Evolutionary conservation across 2,797 vertebrate species (phyloP).

Genomic region (Poeciliopsis infans): DNA sequence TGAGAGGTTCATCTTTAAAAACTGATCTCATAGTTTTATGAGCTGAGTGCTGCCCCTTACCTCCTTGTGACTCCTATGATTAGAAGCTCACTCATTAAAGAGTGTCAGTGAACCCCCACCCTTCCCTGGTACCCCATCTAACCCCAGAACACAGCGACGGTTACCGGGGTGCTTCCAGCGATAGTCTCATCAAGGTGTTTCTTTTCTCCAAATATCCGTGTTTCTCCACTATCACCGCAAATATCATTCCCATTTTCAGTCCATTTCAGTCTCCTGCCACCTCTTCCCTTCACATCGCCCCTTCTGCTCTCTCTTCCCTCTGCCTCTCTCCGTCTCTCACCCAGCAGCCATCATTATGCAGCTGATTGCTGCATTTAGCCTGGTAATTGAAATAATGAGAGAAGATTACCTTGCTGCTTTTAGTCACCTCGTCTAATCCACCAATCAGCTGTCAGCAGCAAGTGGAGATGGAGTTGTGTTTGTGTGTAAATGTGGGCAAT

Average conservation of each 20-base stretch:
- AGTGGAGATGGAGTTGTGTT: constrained; percentile 37
- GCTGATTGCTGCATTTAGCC: constrained; percentile 74
- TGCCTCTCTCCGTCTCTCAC: constrained; percentile 31
- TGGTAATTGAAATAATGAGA: constrained; percentile 78
- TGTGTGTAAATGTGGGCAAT: constrained; percentile 33
- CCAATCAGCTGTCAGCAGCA: constrained; percentile 74
- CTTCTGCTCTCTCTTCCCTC: background rate
- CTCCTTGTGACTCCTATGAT: background rate
- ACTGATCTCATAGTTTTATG: background rate
- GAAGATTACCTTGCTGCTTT: constrained; percentile 71
- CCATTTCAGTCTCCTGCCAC: constrained; percentile 24
- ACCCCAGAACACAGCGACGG: background rate
- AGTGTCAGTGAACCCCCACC: background rate
- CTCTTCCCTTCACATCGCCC: background rate
- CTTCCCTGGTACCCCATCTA: background rate
- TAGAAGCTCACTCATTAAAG: constrained; percentile 2
- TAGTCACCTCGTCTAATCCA: constrained; percentile 70
- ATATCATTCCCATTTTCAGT: constrained; percentile 48
- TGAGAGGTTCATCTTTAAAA: background rate
- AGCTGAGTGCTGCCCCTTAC: background rate
- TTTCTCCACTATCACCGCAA: constrained; percentile 40
- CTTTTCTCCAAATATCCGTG: constrained; percentile 29
- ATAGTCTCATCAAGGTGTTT: constrained; percentile 17
- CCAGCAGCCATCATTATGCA: constrained; percentile 63
- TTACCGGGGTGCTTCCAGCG: background rate